These are phyloP conservation scores for Catharus bicknelli DNA, from an alignment of 2,113 vertebrate genomes.

Conservation along the genomic window DNA sequence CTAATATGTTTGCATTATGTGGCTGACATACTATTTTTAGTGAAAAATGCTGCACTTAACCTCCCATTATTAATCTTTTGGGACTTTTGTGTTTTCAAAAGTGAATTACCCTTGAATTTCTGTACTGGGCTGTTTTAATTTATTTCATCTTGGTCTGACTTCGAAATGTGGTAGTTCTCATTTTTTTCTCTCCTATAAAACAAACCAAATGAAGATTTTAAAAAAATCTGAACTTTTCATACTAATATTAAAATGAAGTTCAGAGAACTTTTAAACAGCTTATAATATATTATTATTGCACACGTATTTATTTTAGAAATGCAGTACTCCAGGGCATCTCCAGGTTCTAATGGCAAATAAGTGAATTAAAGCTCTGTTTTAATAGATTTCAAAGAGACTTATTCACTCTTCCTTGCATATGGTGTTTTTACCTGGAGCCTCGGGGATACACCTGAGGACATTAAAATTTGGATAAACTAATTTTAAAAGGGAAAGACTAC, in stretches of 20 bases:
- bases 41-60: slow-evolving; percentile 7
- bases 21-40: not conserved
- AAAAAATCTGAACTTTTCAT: not conserved
- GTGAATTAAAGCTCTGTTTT: not conserved
- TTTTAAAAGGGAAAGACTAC: not conserved
- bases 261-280: not conserved
- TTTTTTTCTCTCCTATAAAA: not conserved
- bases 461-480: not conserved
- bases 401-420: not conserved
- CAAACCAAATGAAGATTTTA: not conserved
- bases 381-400: not conserved
- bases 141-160: not conserved
- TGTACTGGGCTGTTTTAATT: not conserved
- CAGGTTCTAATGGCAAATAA: not conserved
- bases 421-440: not conserved
- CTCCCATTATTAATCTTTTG: slow-evolving; percentile 27
- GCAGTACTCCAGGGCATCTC: not conserved
- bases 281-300: not conserved
- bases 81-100: not conserved
- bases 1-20: not conserved
- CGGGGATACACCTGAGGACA: not conserved
- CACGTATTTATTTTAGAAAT: not conserved
- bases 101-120: slow-evolving; percentile 9
- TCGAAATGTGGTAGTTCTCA: not conserved
- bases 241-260: not conserved